Percentiles rank a stretch among this genome's conserved stretches.
These are phyloP conservation scores for Eremobia ochroleuca DNA, from an alignment of 2,888 invertebrate genomes.

Conservation along the genomic window DNA sequence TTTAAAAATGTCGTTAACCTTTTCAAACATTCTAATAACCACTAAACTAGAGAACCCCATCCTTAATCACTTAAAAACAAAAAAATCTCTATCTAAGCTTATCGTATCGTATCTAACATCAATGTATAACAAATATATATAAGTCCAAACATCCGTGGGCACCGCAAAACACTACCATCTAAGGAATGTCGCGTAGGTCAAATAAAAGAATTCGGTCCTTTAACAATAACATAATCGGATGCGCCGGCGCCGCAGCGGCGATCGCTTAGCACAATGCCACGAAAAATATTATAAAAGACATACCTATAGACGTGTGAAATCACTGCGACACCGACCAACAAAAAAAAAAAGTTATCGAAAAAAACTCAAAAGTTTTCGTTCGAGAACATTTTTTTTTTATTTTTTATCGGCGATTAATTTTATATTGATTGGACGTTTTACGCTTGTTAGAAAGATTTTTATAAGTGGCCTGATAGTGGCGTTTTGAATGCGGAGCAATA, in stretches of 20 bases:
- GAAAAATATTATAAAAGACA: constrained; percentile 84
- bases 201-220: constrained; percentile 87
- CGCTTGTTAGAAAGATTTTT: constrained; percentile 70
- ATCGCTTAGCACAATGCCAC: constrained; percentile 77
- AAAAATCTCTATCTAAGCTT: constrained; percentile 67
- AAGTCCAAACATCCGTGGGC: constrained; percentile 75
- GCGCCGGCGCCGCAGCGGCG: constrained; percentile 87
- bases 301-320: constrained; percentile 85
- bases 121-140: constrained; percentile 76
- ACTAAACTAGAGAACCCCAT: constrained; percentile 43
- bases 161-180: constrained; percentile 82
- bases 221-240: constrained; percentile 89
- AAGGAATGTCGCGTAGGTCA: constrained; percentile 86
- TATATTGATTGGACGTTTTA: constrained; percentile 69
- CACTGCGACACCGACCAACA: constrained; percentile 83
- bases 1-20: constrained; percentile 44
- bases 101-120: constrained; percentile 72
- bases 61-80: constrained; percentile 59
- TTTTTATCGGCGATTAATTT: constrained; percentile 69
- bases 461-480: constrained; percentile 62
- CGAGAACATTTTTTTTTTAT: constrained; percentile 62
- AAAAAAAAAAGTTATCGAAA: constrained; percentile 65
- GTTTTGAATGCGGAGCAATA: constrained; percentile 61
- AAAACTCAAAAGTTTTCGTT: constrained; percentile 65
- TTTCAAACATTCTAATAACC: constrained; percentile 55